Evolutionary conservation across 2,888 invertebrate species (phyloP).

Genomic region (Schizaphis graminum): DNA sequence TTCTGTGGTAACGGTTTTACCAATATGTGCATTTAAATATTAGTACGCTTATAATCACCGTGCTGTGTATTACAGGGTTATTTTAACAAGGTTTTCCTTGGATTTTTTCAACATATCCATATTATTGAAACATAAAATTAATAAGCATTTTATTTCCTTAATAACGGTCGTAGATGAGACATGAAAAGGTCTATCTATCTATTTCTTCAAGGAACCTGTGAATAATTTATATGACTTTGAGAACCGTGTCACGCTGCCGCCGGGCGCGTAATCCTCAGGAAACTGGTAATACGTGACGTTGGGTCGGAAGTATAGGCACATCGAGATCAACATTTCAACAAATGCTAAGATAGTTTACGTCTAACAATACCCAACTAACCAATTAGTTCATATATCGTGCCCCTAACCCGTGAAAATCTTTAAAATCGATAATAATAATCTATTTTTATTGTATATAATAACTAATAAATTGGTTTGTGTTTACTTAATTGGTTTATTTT

Average conservation of each 20-base stretch:
- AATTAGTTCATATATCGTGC: no score
- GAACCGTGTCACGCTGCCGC: rapidly evolving
- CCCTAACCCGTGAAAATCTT: no score
- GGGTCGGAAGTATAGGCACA: not conserved
- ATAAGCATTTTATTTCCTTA: not conserved
- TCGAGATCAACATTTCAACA: no score
- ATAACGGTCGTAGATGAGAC: not conserved
- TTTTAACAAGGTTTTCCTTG: not conserved
- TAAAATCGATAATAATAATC: no score
- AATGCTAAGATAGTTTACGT: no score
- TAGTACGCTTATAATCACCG: not conserved
- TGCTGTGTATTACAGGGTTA: not conserved
- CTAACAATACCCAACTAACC: no score
- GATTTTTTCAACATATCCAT: not conserved
- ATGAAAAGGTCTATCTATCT: not conserved
- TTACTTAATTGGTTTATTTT: no score
- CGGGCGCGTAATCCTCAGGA: not conserved
- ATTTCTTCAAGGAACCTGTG: not conserved
- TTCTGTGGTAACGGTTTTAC: not conserved
- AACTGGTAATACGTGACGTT: not conserved
- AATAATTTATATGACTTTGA: not conserved
- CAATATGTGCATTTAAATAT: not conserved
- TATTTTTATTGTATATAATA: no score
- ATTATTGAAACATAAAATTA: not conserved
- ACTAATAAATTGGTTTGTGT: no score